Conservation (phyloP, 2,797 vertebrate genomes). For the Coccyzus lansbergi region DNA sequence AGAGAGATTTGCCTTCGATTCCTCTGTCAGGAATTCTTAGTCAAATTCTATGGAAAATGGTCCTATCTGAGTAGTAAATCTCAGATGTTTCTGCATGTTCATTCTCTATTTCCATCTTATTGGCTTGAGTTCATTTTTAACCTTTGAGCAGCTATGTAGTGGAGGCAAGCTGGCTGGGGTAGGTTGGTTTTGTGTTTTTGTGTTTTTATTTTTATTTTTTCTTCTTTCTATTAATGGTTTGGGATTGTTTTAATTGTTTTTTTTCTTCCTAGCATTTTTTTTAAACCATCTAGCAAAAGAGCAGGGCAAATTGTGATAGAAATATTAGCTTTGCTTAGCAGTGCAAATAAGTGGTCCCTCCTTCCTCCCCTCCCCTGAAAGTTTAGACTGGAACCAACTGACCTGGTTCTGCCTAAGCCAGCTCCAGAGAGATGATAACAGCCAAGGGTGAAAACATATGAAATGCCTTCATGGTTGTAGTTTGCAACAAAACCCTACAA, state of each 20-base stretch:
- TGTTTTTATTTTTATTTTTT: not conserved
- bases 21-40: slow-evolving; percentile 54
- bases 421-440: slow-evolving; percentile 38
- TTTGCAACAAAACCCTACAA: not conserved
- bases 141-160: slow-evolving; percentile 10
- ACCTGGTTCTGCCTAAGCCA: slow-evolving; percentile 59
- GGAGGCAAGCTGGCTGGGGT: not conserved
- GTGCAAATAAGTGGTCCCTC: slow-evolving; percentile 48
- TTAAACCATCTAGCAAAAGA: not conserved
- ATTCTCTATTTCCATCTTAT: slow-evolving; percentile 63
- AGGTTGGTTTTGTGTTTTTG: not conserved
- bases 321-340: slow-evolving; percentile 49
- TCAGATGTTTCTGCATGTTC: slow-evolving; percentile 61
- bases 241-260: not conserved
- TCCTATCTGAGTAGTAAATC: slow-evolving; percentile 67
- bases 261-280: not conserved
- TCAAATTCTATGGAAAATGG: slow-evolving; percentile 68
- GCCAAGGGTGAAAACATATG: slow-evolving; percentile 43
- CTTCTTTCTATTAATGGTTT: not conserved
- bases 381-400: slow-evolving; percentile 64
- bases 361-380: slow-evolving; percentile 22
- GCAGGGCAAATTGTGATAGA: slow-evolving; percentile 16
- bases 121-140: slow-evolving; percentile 57
- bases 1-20: slow-evolving; percentile 49
- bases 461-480: slow-evolving; percentile 28